Conservation (phyloP, 2,113 vertebrate genomes). For the Oceanites oceanicus region DNA sequence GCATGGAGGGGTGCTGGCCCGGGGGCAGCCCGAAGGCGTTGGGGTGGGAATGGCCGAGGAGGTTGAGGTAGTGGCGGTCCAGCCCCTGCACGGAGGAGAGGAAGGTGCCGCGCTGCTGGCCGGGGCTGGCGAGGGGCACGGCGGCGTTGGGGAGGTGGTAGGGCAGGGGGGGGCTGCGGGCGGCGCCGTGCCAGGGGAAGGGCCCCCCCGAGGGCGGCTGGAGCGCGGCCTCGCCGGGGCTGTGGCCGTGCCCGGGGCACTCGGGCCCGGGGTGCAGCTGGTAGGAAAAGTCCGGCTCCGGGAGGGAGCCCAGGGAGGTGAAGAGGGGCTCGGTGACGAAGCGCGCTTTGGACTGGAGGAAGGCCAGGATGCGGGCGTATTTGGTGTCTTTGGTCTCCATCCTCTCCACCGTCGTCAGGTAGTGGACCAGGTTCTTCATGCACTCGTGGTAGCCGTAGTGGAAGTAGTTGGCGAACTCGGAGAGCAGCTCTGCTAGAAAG, state of each 20-base stretch:
- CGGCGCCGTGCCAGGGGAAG: constrained; percentile 85
- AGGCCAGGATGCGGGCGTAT: constrained; percentile 93
- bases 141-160: constrained; percentile 76
- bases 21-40: constrained; percentile 86
- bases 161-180: constrained; percentile 79
- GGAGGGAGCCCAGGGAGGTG: constrained; percentile 74
- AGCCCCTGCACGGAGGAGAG: constrained; percentile 87
- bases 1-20: constrained; percentile 82
- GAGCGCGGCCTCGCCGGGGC: constrained; percentile 79
- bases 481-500: constrained; percentile 84
- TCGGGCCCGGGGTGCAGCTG: constrained; percentile 84
- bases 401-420: constrained; percentile 94
- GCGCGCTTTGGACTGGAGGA: constrained; percentile 93
- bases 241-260: constrained; percentile 75
- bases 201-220: constrained; percentile 78
- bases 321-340: constrained; percentile 85
- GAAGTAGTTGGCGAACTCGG: constrained; percentile 99
- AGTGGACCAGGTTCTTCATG: constrained; percentile 98
- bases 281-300: constrained; percentile 85
- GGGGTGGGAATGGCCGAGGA: constrained; percentile 88
- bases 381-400: constrained; percentile 97
- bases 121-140: constrained; percentile 76
- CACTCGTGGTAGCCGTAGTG: constrained; percentile 98
- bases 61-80: constrained; percentile 91
- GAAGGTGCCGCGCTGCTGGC: constrained; percentile 87